These are phyloP conservation scores for Barbus barbus DNA, from an alignment of 2,113 vertebrate genomes.

Conservation along the genomic window DNA sequence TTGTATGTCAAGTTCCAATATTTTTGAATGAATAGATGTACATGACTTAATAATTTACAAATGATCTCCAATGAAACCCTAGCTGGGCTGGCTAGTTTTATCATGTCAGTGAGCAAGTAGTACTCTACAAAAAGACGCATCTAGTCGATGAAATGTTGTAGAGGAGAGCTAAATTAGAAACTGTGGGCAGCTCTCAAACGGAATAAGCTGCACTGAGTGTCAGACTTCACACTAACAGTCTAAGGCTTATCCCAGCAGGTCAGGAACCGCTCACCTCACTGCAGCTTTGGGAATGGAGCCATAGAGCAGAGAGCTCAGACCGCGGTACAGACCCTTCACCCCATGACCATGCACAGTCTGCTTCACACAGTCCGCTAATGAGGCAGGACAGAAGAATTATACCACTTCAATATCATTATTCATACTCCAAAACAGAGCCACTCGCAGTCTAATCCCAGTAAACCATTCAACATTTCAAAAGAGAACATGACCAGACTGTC, in stretches of 20 bases:
- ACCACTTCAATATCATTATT: neutral
- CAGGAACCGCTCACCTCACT: conserved; percentile 37
- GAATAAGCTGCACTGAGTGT: neutral
- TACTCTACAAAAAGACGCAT: neutral
- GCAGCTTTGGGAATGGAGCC: conserved; percentile 96
- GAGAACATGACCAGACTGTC: neutral
- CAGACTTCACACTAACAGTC: neutral
- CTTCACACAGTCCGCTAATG: conserved; percentile 85
- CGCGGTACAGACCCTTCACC: conserved; percentile 84
- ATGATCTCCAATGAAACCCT: neutral
- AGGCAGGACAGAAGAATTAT: neutral
- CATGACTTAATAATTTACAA: neutral
- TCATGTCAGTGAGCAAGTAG: neutral
- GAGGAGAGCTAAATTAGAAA: neutral
- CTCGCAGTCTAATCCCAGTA: no score
- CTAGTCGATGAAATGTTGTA: neutral
- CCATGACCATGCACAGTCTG: conserved; percentile 85
- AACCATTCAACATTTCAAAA: neutral
- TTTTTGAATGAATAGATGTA: neutral
- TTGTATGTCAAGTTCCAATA: neutral
- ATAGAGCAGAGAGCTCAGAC: conserved; percentile 87
- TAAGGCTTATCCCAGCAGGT: neutral
- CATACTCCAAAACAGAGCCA: no score
- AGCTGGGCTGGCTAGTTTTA: neutral
- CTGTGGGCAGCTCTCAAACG: neutral